These are phyloP conservation scores for Coreoperca whiteheadi DNA, from an alignment of 2,113 vertebrate genomes.

Conservation along the genomic window DNA sequence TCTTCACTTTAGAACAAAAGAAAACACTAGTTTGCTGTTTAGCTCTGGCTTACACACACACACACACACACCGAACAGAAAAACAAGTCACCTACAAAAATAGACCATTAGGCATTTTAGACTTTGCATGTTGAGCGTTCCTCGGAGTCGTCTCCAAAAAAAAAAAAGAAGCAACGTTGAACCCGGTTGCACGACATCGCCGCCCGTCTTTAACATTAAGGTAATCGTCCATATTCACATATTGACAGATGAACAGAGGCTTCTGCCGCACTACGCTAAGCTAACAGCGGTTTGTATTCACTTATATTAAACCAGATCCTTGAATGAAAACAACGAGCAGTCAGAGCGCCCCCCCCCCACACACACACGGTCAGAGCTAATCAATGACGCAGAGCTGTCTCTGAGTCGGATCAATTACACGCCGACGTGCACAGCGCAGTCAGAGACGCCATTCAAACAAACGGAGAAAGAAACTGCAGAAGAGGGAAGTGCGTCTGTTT, in stretches of 20 bases:
- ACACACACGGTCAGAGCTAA: neutral
- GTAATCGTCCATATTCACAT: constrained; percentile 47
- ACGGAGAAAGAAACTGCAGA: neutral
- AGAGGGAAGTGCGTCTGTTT: neutral
- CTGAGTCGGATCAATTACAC: neutral
- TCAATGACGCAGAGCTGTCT: neutral
- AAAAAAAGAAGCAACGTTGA: constrained; percentile 3
- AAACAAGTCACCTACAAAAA: constrained; percentile 72
- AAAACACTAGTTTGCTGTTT: neutral
- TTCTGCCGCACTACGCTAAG: constrained; percentile 5
- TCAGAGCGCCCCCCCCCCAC: neutral
- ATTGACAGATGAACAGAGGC: constrained; percentile 35
- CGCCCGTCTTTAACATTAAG: neutral
- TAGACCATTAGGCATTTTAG: constrained; percentile 48
- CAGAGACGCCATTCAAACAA: neutral
- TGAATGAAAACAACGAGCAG: neutral
- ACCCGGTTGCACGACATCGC: neutral
- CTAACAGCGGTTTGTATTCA: neutral
- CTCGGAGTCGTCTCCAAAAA: constrained; percentile 7
- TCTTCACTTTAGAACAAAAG: constrained; percentile 8
- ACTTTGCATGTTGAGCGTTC: constrained; percentile 27
- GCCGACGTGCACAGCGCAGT: neutral
- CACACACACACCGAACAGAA: constrained; percentile 24
- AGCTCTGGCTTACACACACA: constrained; percentile 2
- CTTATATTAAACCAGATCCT: neutral